Conservation (phyloP, 2,113 vertebrate species). For the Phoenicopterus ruber region DNA sequence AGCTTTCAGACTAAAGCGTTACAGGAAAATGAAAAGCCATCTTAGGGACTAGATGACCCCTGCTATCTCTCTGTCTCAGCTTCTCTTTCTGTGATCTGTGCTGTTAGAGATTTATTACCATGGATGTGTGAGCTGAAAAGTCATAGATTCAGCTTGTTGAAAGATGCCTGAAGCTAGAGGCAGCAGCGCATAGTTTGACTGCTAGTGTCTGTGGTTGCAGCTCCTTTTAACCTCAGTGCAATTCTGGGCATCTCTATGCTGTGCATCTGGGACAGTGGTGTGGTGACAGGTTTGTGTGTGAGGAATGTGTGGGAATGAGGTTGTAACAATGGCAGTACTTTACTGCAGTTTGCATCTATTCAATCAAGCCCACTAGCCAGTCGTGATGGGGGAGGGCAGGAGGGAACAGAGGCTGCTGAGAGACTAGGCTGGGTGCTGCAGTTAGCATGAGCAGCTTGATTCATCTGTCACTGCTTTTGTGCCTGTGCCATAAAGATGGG, state of each 20-base stretch:
- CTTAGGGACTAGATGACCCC: neutral
- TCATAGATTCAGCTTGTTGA: neutral
- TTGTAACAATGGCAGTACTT: neutral
- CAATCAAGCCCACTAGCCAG: neutral
- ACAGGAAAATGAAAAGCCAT: neutral
- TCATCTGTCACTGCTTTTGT: neutral
- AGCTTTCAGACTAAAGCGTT: neutral
- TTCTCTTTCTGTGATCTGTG: neutral
- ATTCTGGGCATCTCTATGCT: neutral
- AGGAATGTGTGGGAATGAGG: neutral
- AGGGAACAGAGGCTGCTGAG: neutral
- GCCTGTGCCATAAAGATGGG: too few relatives aligned
- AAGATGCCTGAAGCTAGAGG: neutral
- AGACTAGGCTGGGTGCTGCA: neutral
- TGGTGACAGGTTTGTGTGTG: neutral
- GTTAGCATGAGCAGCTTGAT: too few relatives aligned
- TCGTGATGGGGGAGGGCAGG: neutral
- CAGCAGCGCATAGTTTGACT: neutral
- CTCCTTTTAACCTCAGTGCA: neutral
- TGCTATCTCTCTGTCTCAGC: neutral
- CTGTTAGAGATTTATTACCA: neutral
- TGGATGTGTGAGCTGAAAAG: neutral
- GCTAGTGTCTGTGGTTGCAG: neutral
- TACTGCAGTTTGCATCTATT: neutral
- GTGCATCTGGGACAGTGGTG: too few relatives aligned